Evolutionary conservation across 2,888 invertebrate species (phyloP).

Genomic region (Cerastoderma edule): DNA sequence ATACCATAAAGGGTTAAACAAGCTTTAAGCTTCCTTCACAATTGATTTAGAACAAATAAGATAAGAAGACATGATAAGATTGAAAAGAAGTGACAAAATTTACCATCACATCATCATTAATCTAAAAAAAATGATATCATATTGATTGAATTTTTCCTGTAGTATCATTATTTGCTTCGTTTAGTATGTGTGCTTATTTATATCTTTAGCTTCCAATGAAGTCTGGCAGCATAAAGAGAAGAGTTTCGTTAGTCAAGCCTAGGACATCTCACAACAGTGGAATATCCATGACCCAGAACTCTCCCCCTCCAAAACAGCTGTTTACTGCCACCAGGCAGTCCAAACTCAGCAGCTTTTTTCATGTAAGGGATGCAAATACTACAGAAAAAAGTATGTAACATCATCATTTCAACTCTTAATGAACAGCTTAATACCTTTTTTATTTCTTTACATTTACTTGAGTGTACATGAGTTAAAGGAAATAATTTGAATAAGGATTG

Average conservation of each 20-base stretch:
- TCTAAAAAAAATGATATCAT: not conserved
- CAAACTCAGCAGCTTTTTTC: constrained; percentile 31
- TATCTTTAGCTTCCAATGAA: not conserved
- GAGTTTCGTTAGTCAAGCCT: constrained; percentile 2
- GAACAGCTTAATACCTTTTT: not conserved
- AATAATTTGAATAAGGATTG: no score
- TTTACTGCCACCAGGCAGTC: constrained; percentile 47
- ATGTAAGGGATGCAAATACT: no score
- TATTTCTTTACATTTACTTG: not conserved
- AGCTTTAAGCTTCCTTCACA: not conserved
- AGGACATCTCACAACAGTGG: not conserved
- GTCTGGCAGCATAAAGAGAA: not conserved
- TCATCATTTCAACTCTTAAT: not conserved
- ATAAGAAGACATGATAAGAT: not conserved
- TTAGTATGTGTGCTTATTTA: not conserved
- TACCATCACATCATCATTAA: not conserved
- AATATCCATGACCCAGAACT: constrained; percentile 27
- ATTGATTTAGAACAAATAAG: not conserved
- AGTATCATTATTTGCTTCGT: not conserved
- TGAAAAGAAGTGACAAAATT: not conserved
- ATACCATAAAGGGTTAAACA: no score
- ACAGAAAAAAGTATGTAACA: not conserved
- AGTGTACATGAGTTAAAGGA: not conserved
- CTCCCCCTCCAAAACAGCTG: constrained; percentile 45
- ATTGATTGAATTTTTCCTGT: not conserved